Percentiles rank a stretch among this genome's conserved stretches.
These are phyloP conservation scores for Pseudomyrmex gracilis DNA, from an alignment of 1,140 invertebrate species.

Conservation along the genomic window DNA sequence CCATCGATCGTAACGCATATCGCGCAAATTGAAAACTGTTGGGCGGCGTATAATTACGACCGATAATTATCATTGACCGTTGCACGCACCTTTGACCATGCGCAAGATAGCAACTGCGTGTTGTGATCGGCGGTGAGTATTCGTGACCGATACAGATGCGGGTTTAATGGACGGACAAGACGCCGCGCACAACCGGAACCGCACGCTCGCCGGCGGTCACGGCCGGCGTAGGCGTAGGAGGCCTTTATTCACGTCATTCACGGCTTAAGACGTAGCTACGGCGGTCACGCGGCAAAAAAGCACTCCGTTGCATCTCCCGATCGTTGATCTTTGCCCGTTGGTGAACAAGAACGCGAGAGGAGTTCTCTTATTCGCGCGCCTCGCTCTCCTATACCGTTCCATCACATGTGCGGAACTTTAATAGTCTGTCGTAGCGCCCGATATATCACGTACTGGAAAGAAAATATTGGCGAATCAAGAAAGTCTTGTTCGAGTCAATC, in stretches of 20 bases:
- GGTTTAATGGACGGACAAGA: conserved; percentile 55
- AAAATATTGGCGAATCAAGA: too few species aligned
- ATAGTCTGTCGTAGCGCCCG: too few species aligned
- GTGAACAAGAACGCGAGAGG: conserved; percentile 34
- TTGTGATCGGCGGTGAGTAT: conserved; percentile 32
- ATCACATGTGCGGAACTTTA: conserved; percentile 4
- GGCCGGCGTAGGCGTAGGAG: conserved; percentile 52
- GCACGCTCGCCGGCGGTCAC: conserved; percentile 8
- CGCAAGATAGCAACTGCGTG: not conserved
- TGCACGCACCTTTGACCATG: not conserved
- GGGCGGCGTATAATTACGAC: conserved; percentile 29
- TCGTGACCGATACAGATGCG: conserved; percentile 68
- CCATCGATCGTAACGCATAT: conserved; percentile 5
- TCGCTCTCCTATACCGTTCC: not conserved
- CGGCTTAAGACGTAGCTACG: conserved; percentile 13
- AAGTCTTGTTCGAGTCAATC: too few species aligned
- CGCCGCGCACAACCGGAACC: conserved; percentile 27
- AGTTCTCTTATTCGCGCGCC: not conserved
- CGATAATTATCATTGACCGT: conserved; percentile 29
- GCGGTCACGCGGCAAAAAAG: conserved; percentile 5
- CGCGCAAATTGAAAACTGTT: conserved; percentile 48
- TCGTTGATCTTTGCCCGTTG: conserved; percentile 57
- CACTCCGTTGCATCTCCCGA: conserved; percentile 16
- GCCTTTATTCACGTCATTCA: conserved; percentile 59
- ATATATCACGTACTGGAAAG: too few species aligned